Percentiles rank a stretch among this genome's conserved stretches.
Conservation (phyloP, 2,797 vertebrate genomes). For the Sternotherus odoratus region DNA sequence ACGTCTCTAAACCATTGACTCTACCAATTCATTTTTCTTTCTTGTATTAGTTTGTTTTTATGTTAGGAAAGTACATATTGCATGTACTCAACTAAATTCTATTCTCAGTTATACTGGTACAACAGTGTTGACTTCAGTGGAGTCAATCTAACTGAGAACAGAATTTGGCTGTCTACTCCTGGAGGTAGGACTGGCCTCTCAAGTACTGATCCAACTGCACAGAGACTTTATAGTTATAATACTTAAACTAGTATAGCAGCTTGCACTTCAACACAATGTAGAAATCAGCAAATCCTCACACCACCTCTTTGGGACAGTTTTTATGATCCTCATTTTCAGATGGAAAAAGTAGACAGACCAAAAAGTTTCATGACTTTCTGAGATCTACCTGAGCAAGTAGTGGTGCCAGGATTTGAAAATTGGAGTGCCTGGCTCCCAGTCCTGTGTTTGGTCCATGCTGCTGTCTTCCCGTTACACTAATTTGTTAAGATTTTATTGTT, state of each 20-base stretch:
- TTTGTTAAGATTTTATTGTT: neutral
- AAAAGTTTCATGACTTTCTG: neutral
- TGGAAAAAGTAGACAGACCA: neutral
- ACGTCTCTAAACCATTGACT: neutral
- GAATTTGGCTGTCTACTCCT: neutral
- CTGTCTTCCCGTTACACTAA: neutral
- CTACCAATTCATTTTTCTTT: neutral
- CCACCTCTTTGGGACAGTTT: neutral
- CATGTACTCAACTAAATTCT: neutral
- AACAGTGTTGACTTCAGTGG: neutral
- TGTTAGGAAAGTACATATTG: neutral
- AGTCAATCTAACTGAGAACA: neutral
- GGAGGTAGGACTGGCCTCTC: neutral
- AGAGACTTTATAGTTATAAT: neutral
- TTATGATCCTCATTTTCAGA: neutral
- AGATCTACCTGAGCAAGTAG: neutral
- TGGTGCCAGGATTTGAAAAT: neutral
- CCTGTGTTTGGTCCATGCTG: neutral
- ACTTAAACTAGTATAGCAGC: neutral
- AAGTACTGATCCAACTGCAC: rapidly evolving
- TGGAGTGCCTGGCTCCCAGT: neutral
- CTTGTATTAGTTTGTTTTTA: neutral
- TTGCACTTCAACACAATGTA: neutral
- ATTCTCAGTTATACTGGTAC: neutral
- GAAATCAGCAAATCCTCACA: neutral